Evolutionary conservation across 2,888 invertebrate genomes (phyloP).

Genomic region (Tetheella fluctuosa): DNA sequence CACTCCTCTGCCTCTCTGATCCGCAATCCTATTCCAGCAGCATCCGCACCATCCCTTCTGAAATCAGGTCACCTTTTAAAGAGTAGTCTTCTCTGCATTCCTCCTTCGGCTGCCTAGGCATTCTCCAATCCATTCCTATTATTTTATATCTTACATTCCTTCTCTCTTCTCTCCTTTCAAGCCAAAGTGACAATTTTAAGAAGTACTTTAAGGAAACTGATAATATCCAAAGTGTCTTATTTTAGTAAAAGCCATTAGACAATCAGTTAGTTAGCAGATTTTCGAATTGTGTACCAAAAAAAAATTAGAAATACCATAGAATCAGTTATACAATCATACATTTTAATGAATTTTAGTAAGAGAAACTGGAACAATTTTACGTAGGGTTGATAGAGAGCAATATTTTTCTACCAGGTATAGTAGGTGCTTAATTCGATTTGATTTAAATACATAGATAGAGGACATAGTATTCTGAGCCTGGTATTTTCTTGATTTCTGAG

Average conservation of each 20-base stretch:
- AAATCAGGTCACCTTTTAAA: conserved; percentile 30
- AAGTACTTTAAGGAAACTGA: conserved; percentile 72
- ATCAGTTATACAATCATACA: conserved; percentile 58
- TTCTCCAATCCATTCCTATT: conserved; percentile 64
- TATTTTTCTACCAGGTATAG: conserved; percentile 79
- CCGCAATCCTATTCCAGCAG: conserved; percentile 80
- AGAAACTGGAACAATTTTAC: conserved; percentile 72
- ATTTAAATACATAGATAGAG: conserved; percentile 69
- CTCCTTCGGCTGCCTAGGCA: conserved; percentile 43
- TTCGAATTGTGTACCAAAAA: conserved; percentile 76
- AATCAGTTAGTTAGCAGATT: conserved; percentile 79
- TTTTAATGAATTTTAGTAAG: conserved; percentile 58
- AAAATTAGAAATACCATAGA: conserved; percentile 70
- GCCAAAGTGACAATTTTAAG: conserved; percentile 53
- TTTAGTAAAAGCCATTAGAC: conserved; percentile 80
- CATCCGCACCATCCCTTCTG: conserved; percentile 78
- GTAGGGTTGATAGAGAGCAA: conserved; percentile 73
- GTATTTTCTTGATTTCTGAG: conserved; percentile 69
- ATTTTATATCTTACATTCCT: conserved; percentile 69
- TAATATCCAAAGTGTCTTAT: conserved; percentile 82
- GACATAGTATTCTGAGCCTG: conserved; percentile 69
- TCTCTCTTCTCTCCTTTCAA: conserved; percentile 54
- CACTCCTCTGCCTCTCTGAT: conserved; percentile 79
- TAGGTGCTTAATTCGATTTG: conserved; percentile 75
- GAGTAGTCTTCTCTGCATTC: conserved; percentile 43